These are phyloP conservation scores for Centropristis striata DNA, from an alignment of 2,113 vertebrate species.

Conservation along the genomic window DNA sequence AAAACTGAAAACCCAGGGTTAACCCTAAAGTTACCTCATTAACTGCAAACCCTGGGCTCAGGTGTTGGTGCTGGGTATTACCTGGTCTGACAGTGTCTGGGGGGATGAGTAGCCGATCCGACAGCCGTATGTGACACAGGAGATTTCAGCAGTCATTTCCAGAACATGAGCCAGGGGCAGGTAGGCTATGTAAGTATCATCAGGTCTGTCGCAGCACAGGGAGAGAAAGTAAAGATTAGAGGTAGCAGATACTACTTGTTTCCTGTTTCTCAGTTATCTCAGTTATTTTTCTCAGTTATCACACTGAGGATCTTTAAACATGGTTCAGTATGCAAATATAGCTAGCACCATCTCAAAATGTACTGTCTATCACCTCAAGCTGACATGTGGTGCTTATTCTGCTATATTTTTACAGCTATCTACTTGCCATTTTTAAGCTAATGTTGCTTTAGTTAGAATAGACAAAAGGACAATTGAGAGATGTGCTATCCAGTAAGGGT, in stretches of 20 bases:
- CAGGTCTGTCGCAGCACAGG: constrained; percentile 82
- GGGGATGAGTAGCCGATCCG: constrained; percentile 97
- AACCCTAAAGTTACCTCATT: too few species aligned
- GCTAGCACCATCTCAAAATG: neutral
- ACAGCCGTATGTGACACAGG: constrained; percentile 95
- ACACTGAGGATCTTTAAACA: neutral
- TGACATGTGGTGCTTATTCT: neutral
- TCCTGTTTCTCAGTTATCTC: constrained; percentile 15
- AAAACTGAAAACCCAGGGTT: too few species aligned
- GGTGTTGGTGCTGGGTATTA: constrained; percentile 69
- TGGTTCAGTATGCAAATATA: neutral
- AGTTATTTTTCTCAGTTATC: neutral
- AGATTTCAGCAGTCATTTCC: constrained; percentile 97
- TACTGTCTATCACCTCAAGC: neutral
- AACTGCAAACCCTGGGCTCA: too few species aligned
- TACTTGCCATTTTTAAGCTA: neutral
- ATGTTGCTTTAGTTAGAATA: neutral
- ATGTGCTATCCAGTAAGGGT: neutral
- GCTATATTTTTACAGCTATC: neutral
- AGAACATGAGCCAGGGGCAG: constrained; percentile 97
- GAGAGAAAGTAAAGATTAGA: neutral
- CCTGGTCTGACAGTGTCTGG: constrained; percentile 96
- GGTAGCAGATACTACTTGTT: neutral
- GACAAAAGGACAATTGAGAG: neutral
- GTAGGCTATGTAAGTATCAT: constrained; percentile 96